These are phyloP conservation scores for Rhegmatorhina hoffmannsi DNA, from an alignment of 2,113 vertebrate species.

Conservation along the genomic window DNA sequence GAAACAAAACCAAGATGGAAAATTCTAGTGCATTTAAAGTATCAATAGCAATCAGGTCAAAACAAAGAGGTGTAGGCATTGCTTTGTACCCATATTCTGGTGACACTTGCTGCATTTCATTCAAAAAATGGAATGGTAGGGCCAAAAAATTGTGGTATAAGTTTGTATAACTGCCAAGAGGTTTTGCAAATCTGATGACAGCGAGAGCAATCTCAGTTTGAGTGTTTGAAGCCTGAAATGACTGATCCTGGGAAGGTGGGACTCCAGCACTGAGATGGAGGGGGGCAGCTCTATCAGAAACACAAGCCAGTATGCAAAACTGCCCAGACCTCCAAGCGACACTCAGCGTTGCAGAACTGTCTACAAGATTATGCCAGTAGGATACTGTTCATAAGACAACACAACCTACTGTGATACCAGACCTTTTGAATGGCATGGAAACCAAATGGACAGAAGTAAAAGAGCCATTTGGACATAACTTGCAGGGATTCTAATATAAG, in stretches of 20 bases:
- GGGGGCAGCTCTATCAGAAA: neutral
- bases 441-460: neutral
- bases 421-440: neutral
- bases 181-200: neutral
- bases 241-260: neutral
- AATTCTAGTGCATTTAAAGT: neutral
- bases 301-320: neutral
- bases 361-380: neutral
- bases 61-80: neutral
- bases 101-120: neutral
- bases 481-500: neutral
- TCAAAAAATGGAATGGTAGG: neutral
- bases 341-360: neutral
- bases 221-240: neutral
- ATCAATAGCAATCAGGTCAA: neutral
- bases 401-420: neutral
- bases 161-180: neutral
- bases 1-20: neutral
- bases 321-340: neutral
- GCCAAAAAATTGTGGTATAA: neutral
- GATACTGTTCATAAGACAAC: fast-evolving
- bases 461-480: neutral
- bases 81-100: neutral
- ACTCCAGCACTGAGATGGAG: neutral
- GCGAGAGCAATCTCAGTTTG: neutral